A percentile compares a stretch with the other conserved stretches of the same genome.
phyloP scores from a whole-genome alignment of 1,140 invertebrate species.

The Drosophila watanabei region DNA sequence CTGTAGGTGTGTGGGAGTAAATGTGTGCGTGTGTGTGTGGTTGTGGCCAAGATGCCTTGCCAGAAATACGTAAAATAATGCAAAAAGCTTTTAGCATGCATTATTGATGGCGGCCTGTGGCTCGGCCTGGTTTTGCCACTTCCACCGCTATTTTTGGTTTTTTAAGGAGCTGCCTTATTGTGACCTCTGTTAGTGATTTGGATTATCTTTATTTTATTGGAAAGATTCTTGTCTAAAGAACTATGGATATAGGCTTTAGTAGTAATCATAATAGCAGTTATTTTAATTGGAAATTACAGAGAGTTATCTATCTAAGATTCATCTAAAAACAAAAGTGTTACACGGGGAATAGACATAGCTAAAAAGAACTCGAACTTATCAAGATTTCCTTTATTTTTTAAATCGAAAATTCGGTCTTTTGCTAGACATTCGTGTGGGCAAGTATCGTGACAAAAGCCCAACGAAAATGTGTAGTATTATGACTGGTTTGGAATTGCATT shows the following conservation, averaged over 20 bases:
- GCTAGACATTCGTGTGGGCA: slow-evolving; percentile 20
- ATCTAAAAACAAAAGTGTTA: background rate
- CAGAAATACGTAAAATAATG: slow-evolving; percentile 82
- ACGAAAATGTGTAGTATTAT: slow-evolving; percentile 13
- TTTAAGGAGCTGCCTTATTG: slow-evolving; percentile 14
- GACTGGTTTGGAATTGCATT: slow-evolving; percentile 38
- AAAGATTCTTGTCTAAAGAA: background rate
- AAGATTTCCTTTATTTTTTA: background rate
- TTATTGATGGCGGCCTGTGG: slow-evolving; percentile 80
- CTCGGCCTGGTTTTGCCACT: slow-evolving; percentile 16
- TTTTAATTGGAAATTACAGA: background rate
- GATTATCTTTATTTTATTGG: background rate
- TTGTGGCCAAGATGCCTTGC: slow-evolving; percentile 42
- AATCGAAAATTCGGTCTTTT: background rate
- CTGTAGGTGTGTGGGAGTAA: slow-evolving; percentile 12
- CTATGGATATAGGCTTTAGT: background rate
- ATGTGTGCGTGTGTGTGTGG: slow-evolving; percentile 22
- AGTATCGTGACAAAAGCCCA: slow-evolving; percentile 36
- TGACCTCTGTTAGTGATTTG: slow-evolving; percentile 48
- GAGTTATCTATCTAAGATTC: background rate
- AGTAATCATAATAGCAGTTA: background rate
- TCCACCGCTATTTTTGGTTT: background rate
- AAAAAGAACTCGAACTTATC: background rate
- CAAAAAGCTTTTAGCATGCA: slow-evolving; percentile 85
- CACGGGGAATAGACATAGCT: background rate